phyloP scores from a whole-genome alignment of 1,140 invertebrate genomes.

The Hestina assimilis region DNA sequence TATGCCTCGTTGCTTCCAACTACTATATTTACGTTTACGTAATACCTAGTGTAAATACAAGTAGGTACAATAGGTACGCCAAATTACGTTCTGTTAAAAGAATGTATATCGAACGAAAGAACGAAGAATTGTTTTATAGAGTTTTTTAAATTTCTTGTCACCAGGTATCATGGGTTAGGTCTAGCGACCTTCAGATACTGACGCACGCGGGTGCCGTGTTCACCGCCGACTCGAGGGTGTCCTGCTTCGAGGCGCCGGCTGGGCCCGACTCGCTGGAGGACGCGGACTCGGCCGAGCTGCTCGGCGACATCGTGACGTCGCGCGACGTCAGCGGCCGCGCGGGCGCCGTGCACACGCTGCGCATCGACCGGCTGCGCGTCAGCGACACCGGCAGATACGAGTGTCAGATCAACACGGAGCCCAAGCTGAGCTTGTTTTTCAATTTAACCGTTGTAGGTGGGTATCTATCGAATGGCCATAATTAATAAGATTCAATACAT shows the following conservation, averaged over 20 bases:
- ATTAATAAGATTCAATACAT: too few relatives aligned
- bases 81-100: too few relatives aligned
- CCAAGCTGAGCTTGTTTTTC: conserved; percentile 86
- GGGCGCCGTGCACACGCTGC: conserved; percentile 78
- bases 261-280: conserved; percentile 5
- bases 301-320: conserved; percentile 13
- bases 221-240: conserved; percentile 85
- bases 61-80: too few relatives aligned
- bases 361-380: conserved; percentile 81
- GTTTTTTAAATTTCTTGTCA: too few relatives aligned
- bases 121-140: too few relatives aligned
- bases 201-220: conserved; percentile 84
- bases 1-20: too few relatives aligned
- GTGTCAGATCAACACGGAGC: conserved; percentile 89
- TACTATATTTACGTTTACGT: too few relatives aligned
- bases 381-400: conserved; percentile 86
- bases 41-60: too few relatives aligned
- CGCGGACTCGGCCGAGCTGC: neutral
- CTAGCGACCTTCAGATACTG: conserved; percentile 86
- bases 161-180: conserved; percentile 89
- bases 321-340: conserved; percentile 11
- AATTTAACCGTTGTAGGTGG: conserved; percentile 83
- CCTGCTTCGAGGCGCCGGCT: conserved; percentile 30
- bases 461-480: too few relatives aligned
- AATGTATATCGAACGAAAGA: too few relatives aligned